Percentiles rank a stretch among this genome's conserved stretches.
Evolutionary conservation across 2,113 vertebrate species (phyloP).

Genomic region (Corvus hawaiiensis): DNA sequence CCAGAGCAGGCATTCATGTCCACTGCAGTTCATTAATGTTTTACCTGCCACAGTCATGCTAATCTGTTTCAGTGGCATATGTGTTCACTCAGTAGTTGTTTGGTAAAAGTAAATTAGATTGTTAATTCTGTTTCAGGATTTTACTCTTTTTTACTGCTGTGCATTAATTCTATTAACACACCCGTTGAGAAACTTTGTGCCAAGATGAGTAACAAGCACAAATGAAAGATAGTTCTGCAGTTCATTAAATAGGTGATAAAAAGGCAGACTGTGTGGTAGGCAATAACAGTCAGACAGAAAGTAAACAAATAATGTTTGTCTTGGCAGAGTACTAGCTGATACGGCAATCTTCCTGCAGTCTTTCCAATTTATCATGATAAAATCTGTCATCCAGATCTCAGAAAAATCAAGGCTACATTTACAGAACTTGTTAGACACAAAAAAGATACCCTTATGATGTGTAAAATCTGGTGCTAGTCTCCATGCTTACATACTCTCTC

Average conservation of each 20-base stretch:
- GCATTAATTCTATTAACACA: conserved; percentile 23
- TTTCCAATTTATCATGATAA: not conserved
- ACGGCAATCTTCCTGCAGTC: not conserved
- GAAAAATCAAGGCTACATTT: not conserved
- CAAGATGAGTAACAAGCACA: not conserved
- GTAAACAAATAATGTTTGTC: not conserved
- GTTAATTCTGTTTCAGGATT: not conserved
- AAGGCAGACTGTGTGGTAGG: not conserved
- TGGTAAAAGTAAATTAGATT: conserved; percentile 21
- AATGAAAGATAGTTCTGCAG: not conserved
- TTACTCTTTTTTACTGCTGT: not conserved
- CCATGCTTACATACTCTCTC: not conserved
- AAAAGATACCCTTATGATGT: not conserved
- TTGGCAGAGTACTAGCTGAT: not conserved
- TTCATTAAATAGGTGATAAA: conserved; percentile 22
- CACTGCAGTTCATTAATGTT: not conserved
- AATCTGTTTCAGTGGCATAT: not conserved
- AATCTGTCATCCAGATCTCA: not conserved
- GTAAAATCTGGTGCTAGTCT: not conserved
- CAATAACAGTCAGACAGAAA: not conserved
- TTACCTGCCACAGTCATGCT: not conserved
- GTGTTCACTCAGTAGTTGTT: not conserved
- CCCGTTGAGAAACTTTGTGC: not conserved
- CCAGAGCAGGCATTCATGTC: not conserved
- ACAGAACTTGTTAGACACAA: not conserved